Base-by-base conservation (phyloP, 2,113 vertebrate species). In the Hippocampus comes region DNA sequence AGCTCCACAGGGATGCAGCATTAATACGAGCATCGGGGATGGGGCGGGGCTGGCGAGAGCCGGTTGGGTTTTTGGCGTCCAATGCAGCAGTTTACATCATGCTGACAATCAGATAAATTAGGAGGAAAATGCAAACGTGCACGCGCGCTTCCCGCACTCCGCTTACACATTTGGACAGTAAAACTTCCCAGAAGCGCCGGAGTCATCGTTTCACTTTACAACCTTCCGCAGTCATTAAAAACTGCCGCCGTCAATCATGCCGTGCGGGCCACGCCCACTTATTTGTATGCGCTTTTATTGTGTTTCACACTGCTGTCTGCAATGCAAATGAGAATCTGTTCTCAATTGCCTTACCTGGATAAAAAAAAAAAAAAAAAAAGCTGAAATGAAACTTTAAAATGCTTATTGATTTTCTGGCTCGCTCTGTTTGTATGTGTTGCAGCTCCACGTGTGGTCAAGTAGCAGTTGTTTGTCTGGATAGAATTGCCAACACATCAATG, bases 201-300 rank as follows among this genome's bases (percentile, higher is more conserved):
- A 41, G 67, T 76, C 70, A 76, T 88, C 76, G 80, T 71, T 86
- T 83, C 69, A 82, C 86, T 90, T 89, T 88, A 90, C 85, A 82
- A 79, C 87, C 87, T 77, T 76, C 84, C 79, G 86, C 82, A 88
- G 84, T 85, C 74, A 53, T 83, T 83, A 76, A 86, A 81, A 43
- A 78, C 66, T 46, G 30, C 79, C 65, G 71, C 66, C 72, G 83
- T 87, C 86, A 73, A 88, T 86, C 49, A 51, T 9, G 48, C 4
- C 48, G 48, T 17, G 3, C 77, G 67, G 71, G 61, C 75, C 77
- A 79, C 75, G 56, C 81, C 82, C 82, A 41, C 63, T 49, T 49
- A 38, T 4, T 9, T 67, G 25, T 46, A 46, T 46, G 34, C 34
- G 34, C 34, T 38, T 38, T 38, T 6, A 38, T 6, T 38, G 34